A percentile compares a stretch with the other conserved stretches of the same genome.
Conservation (phyloP, 2,888 invertebrate genomes). For the Pilophorus perplexus region DNA sequence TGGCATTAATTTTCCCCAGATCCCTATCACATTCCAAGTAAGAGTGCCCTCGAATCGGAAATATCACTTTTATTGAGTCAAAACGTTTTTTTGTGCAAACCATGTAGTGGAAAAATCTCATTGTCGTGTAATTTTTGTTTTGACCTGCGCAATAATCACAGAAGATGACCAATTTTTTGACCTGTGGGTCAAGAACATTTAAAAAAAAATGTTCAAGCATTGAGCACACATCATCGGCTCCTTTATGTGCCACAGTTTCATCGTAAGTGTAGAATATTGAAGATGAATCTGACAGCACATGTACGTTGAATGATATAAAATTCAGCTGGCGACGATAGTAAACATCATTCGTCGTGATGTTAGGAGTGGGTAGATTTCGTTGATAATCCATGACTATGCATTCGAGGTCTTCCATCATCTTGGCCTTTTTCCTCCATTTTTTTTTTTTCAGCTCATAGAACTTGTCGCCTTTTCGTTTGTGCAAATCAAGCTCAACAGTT, state of each 20-base stretch:
- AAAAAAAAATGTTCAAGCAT: not conserved
- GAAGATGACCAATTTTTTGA: not conserved
- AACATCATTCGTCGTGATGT: no score
- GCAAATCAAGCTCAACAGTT: not conserved
- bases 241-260: not conserved
- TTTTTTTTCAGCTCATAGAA: not conserved
- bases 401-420: not conserved
- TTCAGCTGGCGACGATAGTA: no score
- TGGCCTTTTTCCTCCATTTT: conserved; percentile 1
- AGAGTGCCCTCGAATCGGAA: conserved; percentile 5
- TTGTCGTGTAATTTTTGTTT: conserved; percentile 8
- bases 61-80: not conserved
- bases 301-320: no score
- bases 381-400: not conserved
- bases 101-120: not conserved
- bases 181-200: not conserved
- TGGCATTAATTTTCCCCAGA: not conserved
- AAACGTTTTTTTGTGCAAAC: not conserved
- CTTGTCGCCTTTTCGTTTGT: not conserved
- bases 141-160: conserved; percentile 5
- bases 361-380: not conserved
- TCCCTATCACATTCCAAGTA: conserved; percentile 14
- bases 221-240: not conserved
- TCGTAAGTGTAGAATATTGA: conserved; percentile 1
- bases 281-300: not conserved